Evolutionary conservation across 2,797 vertebrate genomes (phyloP), one percentile per base, ranked within the genome.

Genomic region (Gobio occitaniae): DNA sequence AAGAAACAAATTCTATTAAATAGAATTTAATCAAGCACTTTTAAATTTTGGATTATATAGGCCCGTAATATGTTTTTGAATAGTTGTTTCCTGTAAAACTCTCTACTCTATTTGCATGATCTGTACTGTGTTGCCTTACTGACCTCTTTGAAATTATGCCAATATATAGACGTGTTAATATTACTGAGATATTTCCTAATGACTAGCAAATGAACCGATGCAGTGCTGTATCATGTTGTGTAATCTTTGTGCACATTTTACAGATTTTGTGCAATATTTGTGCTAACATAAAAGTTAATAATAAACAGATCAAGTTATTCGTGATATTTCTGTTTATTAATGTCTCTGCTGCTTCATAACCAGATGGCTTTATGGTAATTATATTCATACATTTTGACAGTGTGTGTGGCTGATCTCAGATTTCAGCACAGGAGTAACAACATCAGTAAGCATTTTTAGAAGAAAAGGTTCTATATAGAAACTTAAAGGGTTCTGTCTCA

Each of bases 101-200:
- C 83, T 88, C 66, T 63, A 59, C 77, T 75, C 75, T 86, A 84
- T 90, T 90, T 89, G 89, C 88, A 92, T 91, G 86, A 90, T 82
- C 54, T 90, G 88, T 94, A 87, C 89, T 94, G 92, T 94, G 90
- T 88, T 94, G 94, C 93, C 93, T 94, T 95, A 93, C 90, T 89
- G 86, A 89, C 90, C 82, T 92, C 89, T 91, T 91, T 84, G 84
- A 89, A 50, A 81, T 78, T 36, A 85, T 76, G 78, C 47, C 78
- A 89, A 83, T 78, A 89, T 88, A 87, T 71, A 47, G 77, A 84
- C 72, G 52, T 79, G 54, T 88, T 86, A 66, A 81, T 78, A 80
- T 84, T 82, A 61, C 54, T 36, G n/a, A 74, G n/a, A 86, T 61
- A 78, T 78, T 82, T 82, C 70, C 47, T 81, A 65, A 70, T 83